phyloP scores from a whole-genome alignment of 1,140 invertebrate genomes.

The Bombus consobrinus region DNA sequence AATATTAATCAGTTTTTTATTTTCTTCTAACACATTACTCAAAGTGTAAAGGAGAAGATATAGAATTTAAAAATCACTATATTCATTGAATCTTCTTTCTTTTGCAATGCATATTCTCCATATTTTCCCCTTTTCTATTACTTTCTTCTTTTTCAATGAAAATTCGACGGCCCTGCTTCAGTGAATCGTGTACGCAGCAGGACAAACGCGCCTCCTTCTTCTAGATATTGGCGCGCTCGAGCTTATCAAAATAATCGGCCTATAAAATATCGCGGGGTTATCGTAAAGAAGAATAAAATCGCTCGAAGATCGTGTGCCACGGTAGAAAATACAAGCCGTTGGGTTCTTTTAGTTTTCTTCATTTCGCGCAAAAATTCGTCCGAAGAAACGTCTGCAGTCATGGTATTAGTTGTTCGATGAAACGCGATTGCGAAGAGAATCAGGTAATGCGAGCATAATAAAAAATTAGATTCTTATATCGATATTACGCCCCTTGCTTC shows the following conservation, averaged over 20 bases:
- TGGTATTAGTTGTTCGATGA: constrained; percentile 39
- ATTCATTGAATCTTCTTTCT: not conserved
- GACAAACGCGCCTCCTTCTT: not conserved
- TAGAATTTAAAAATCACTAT: not conserved
- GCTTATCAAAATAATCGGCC: constrained; percentile 32
- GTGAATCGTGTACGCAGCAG: constrained; percentile 8
- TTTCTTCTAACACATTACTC: not conserved
- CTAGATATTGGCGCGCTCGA: not conserved
- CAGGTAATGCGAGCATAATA: constrained; percentile 67
- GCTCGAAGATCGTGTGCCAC: constrained; percentile 19
- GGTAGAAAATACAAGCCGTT: constrained; percentile 60
- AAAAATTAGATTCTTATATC: constrained; percentile 66
- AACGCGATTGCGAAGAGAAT: constrained; percentile 68
- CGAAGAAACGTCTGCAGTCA: constrained; percentile 14
- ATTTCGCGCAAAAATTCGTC: constrained; percentile 6
- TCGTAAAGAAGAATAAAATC: constrained; percentile 39
- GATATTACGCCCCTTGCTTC: constrained; percentile 36
- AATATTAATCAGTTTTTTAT: not conserved
- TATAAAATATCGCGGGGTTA: constrained; percentile 39
- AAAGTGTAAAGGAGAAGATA: not conserved
- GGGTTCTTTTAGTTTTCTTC: not conserved
- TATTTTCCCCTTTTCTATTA: not conserved
- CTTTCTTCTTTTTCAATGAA: not conserved
- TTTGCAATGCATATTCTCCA: too few species aligned
- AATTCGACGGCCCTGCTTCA: constrained; percentile 15